Percentiles rank a stretch among this genome's conserved stretches.
Conservation (phyloP, 2,113 vertebrate genomes). For the Pundamilia nyererei region DNA sequence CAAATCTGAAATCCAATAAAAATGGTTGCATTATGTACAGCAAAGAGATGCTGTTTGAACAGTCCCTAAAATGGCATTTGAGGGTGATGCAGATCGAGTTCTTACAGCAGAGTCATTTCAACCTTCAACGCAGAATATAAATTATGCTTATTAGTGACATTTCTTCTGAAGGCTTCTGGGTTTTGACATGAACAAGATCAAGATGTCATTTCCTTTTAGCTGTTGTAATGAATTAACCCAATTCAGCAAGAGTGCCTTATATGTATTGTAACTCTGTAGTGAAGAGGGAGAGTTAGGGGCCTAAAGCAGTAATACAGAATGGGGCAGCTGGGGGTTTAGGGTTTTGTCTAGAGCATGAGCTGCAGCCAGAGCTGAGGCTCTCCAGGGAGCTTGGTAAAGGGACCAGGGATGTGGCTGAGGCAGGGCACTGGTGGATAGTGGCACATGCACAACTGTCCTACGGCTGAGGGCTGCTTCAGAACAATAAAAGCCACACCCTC, state of each 20-base stretch:
- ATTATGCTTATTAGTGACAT: not conserved
- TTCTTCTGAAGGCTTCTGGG: not conserved
- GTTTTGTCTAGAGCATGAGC: constrained; percentile 11
- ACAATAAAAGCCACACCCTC: constrained; percentile 56
- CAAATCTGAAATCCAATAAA: not conserved
- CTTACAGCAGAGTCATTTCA: not conserved
- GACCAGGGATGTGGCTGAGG: constrained; percentile 3
- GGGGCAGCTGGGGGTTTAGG: constrained; percentile 24
- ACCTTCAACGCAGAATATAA: not conserved
- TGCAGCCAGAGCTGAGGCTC: constrained; percentile 11
- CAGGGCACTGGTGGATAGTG: constrained; percentile 11
- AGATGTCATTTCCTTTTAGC: not conserved
- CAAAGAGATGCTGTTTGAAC: not conserved
- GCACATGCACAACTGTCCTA: constrained; percentile 35
- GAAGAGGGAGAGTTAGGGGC: not conserved
- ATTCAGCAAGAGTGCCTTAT: not conserved
- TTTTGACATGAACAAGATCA: not conserved
- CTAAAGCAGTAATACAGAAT: not conserved
- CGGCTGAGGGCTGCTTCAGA: not conserved
- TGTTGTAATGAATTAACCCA: not conserved
- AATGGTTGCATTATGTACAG: not conserved
- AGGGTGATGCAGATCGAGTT: not conserved
- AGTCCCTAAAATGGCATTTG: no score
- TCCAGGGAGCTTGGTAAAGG: constrained; percentile 24
- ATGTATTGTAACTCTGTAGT: not conserved